phyloP scores from a whole-genome alignment of 2,888 invertebrate genomes.

The Rhamnusium bicolor region DNA sequence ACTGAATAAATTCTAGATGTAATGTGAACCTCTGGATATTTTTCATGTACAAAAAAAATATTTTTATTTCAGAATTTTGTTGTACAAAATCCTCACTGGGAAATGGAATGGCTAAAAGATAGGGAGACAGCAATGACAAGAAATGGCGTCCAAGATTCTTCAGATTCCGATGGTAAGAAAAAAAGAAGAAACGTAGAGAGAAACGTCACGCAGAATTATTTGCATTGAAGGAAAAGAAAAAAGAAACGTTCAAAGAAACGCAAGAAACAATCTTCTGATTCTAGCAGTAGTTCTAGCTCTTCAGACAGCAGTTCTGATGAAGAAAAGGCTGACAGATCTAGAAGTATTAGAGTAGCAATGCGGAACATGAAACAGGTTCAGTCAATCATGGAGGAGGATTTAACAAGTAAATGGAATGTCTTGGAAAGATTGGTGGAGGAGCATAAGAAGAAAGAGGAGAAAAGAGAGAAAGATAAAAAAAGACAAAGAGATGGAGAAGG shows the following conservation, averaged over 20 bases:
- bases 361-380: slow-evolving; percentile 74
- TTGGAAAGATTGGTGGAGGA: slow-evolving; percentile 72
- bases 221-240: slow-evolving; percentile 72
- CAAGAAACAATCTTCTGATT: slow-evolving; percentile 65
- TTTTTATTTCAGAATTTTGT: slow-evolving; percentile 78
- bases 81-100: slow-evolving; percentile 90
- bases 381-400: slow-evolving; percentile 70
- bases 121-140: slow-evolving; percentile 73
- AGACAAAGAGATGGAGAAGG: slow-evolving; percentile 62
- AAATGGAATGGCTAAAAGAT: slow-evolving; percentile 89
- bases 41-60: too few species aligned
- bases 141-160: slow-evolving; percentile 52
- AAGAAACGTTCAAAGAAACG: slow-evolving; percentile 70
- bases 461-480: slow-evolving; percentile 57
- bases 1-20: neutral
- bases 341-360: slow-evolving; percentile 80
- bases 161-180: slow-evolving; percentile 53
- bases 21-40: neutral
- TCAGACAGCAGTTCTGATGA: slow-evolving; percentile 69
- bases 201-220: slow-evolving; percentile 55
- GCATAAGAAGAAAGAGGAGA: slow-evolving; percentile 68
- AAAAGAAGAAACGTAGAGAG: slow-evolving; percentile 58
- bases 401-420: slow-evolving; percentile 69
- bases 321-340: slow-evolving; percentile 71
- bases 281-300: slow-evolving; percentile 70